These are phyloP conservation scores for Conus canariensis DNA, from an alignment of 2,888 invertebrate genomes.

Conservation along the genomic window DNA sequence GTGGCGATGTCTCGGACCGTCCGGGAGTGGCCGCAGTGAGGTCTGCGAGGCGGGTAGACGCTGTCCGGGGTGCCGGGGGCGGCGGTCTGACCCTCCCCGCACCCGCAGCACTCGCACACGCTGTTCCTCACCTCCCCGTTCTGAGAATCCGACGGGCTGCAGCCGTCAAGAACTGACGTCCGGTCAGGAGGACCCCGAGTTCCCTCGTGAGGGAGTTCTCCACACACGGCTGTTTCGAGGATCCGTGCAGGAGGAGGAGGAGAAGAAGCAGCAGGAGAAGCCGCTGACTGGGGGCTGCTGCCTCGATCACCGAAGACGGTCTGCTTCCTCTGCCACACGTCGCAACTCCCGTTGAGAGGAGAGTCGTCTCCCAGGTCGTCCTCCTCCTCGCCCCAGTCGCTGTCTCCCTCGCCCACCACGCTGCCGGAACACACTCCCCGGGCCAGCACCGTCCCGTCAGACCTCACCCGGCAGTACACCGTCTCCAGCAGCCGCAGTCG, in stretches of 20 bases:
- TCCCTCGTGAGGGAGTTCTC: no score
- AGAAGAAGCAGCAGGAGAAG: no score
- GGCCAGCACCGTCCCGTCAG: neutral
- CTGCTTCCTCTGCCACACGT: constrained; percentile 3
- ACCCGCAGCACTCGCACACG: neutral
- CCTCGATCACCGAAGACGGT: neutral
- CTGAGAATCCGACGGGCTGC: no score
- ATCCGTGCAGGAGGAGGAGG: no score
- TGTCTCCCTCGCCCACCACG: neutral
- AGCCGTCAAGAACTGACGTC: neutral
- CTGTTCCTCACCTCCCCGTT: neutral
- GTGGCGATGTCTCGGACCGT: constrained; percentile 4
- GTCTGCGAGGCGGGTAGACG: neutral
- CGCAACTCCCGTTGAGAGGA: neutral
- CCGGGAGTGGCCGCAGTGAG: neutral
- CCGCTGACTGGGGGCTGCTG: no score
- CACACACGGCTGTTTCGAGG: no score
- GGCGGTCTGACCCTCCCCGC: neutral
- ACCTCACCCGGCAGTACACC: neutral
- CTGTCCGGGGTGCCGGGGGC: neutral
- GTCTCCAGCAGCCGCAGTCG: neutral
- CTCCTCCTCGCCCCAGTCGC: neutral
- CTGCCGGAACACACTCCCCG: neutral
- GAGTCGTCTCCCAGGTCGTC: neutral
- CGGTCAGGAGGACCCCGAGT: no score